phyloP scores from a whole-genome alignment of 2,888 invertebrate genomes.

The Siphlonurus alternatus region DNA sequence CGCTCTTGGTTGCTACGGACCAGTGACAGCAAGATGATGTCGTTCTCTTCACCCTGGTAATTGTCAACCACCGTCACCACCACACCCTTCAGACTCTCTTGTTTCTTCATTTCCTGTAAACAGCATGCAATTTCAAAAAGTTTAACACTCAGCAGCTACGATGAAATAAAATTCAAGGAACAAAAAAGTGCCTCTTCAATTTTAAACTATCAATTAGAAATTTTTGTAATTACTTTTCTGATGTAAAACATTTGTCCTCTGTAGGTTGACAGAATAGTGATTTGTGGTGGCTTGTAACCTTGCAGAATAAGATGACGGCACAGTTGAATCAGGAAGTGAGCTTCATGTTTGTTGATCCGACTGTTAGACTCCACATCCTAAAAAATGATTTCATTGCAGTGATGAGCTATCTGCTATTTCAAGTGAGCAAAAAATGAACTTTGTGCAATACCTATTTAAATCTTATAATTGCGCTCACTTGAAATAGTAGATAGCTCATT shows the following conservation, averaged over 20 bases:
- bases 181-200: too few species aligned
- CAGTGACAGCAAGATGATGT: conserved; percentile 24
- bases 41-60: conserved; percentile 23
- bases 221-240: conserved; percentile 16
- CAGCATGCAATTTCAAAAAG: not conserved
- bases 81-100: conserved; percentile 17
- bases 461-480: too few species aligned
- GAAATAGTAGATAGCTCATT: too few species aligned
- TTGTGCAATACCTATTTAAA: not conserved
- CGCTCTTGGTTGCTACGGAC: conserved; percentile 21
- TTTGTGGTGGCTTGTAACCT: conserved; percentile 22
- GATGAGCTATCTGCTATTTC: too few species aligned
- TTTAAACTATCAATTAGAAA: too few species aligned
- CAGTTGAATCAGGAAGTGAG: conserved; percentile 21
- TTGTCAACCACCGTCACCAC: conserved; percentile 24
- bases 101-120: conserved; percentile 5
- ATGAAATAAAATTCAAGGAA: too few species aligned
- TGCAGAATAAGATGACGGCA: conserved; percentile 23
- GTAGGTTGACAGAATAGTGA: conserved; percentile 29
- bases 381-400: too few species aligned
- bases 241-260: conserved; percentile 24
- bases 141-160: too few species aligned
- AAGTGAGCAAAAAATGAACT: not conserved
- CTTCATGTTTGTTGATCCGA: conserved; percentile 25
- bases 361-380: conserved; percentile 18